phyloP scores from a whole-genome alignment of 2,113 vertebrate species.

The Eonycteris spelaea region DNA sequence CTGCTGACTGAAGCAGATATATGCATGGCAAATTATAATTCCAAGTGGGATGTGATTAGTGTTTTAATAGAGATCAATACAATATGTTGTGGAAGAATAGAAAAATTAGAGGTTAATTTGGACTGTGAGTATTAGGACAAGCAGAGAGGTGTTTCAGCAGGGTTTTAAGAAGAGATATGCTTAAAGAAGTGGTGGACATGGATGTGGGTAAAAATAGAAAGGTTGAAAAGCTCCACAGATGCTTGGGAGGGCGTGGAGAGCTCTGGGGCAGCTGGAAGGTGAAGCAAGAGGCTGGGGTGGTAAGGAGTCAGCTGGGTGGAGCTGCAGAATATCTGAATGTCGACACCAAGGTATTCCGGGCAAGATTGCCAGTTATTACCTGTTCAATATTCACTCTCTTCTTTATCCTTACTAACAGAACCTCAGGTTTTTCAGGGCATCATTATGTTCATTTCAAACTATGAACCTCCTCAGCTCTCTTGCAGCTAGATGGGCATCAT shows the following conservation, averaged over 20 bases:
- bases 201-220: background rate
- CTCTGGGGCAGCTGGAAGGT: background rate
- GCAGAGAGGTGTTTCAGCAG: background rate
- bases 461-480: background rate
- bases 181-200: background rate
- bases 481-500: background rate
- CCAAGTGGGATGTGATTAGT: background rate
- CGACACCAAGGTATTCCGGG: background rate
- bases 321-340: fast-evolving
- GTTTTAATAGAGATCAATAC: background rate
- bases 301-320: background rate
- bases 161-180: background rate
- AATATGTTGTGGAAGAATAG: background rate
- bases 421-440: background rate
- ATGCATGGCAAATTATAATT: background rate
- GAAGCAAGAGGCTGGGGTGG: fast-evolving
- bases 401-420: background rate
- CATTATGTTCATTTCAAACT: background rate
- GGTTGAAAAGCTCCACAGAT: too few species aligned
- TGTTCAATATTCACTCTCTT: background rate
- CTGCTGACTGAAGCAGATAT: background rate
- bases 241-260: background rate
- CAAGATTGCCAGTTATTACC: background rate
- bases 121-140: background rate
- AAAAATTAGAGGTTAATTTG: background rate